Conservation (phyloP, 1,140 invertebrate species). For the Tyrophagus putrescentiae region DNA sequence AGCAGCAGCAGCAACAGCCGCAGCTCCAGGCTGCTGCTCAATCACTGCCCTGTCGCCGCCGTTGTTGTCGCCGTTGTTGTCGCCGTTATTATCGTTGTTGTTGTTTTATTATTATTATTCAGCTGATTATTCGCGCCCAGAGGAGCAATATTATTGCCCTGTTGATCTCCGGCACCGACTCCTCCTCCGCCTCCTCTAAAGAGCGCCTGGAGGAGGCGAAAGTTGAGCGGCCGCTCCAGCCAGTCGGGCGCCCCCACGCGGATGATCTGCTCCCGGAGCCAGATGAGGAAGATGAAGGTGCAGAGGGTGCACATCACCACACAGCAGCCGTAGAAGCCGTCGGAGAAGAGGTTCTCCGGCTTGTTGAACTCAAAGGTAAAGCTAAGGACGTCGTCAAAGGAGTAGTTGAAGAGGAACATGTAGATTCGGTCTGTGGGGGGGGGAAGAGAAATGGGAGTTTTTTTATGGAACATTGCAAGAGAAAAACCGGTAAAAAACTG, state of each 20-base stretch:
- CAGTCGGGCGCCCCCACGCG: conserved; percentile 91
- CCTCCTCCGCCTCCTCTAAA: neutral
- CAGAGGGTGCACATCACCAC: conserved; percentile 91
- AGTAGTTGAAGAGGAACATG: conserved; percentile 73
- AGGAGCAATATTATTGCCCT: no score
- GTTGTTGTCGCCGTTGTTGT: neutral
- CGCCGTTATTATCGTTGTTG: neutral
- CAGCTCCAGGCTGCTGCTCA: no score
- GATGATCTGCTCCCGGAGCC: conserved; percentile 93
- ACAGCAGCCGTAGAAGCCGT: conserved; percentile 89
- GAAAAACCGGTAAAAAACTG: neutral
- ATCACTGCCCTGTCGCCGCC: no score
- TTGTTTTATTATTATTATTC: neutral
- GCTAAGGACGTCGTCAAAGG: conserved; percentile 57
- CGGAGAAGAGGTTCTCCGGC: conserved; percentile 74
- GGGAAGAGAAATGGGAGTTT: conserved; percentile 15
- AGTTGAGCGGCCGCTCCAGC: conserved; percentile 40
- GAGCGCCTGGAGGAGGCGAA: neutral
- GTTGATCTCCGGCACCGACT: neutral
- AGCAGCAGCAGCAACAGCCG: no score
- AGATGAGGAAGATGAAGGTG: conserved; percentile 89
- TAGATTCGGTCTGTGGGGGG: conserved; percentile 55
- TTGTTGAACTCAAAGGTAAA: conserved; percentile 81
- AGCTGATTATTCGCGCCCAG: neutral
- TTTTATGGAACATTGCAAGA: conserved; percentile 13